Evolutionary conservation across 1,140 invertebrate species (phyloP), one percentile per base, ranked within the genome.

Genomic region (Pseudoatta argentina): DNA sequence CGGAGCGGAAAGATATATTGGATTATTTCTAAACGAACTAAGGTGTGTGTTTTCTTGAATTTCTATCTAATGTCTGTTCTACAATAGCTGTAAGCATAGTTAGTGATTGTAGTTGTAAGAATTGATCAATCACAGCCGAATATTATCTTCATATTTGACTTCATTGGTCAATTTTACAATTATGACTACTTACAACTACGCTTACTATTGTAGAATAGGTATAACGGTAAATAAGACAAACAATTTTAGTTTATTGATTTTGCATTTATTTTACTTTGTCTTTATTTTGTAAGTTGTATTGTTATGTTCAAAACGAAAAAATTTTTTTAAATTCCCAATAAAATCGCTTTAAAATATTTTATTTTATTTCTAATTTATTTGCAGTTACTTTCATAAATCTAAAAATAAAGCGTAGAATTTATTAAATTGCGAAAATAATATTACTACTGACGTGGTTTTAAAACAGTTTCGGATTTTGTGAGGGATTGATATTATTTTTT

Each of bases 381-480:
- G 3, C 4, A 57, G 6, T 39, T 75, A 57, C n/a, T 76, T 59
- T 59, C 24, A 34, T 53, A 72, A 10, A 53, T 75, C 14, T 75
- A 14, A 34, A 16, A 39, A 39, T 59, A 39, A 48, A 77, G 5
- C 55, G 5, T 77, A 44, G 14, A 76, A 44, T 39, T 77, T 44
- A 61, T 73, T 73, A 57, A 39, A 64, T 64, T 48, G 59, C 4
- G 6, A 64, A 5, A 63, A 48, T 77, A 64, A 44, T 30, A 77
- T 48, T 64, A 48, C 24, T 48, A 27, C 18, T 44, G 6, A 44
- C 16, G 57, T 63, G 39, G 18, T 16, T 77, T 10, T 64, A 27
- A 64, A 77, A 77, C 34, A 64, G 34, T 27, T 77, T 48, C 18
- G 57, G 16, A 64, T 77, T 77, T 77, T 44, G 24, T 66, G 10